These are phyloP conservation scores for Atrichornis clamosus DNA, from an alignment of 2,113 vertebrate genomes.

Conservation along the genomic window DNA sequence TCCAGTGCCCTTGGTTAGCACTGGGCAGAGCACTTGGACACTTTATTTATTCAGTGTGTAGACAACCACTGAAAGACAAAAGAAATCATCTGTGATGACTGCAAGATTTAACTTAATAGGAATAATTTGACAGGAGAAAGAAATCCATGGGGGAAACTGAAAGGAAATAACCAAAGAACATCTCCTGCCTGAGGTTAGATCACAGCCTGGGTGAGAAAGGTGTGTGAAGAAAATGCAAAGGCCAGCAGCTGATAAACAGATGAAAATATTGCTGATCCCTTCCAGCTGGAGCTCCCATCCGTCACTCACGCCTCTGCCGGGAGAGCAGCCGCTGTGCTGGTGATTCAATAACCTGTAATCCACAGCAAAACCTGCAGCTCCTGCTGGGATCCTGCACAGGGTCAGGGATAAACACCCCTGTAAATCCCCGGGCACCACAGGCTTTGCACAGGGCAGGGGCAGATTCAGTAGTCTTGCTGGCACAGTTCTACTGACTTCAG, in stretches of 20 bases:
- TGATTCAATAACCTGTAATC: background rate
- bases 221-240: background rate
- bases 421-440: background rate
- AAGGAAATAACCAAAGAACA: background rate
- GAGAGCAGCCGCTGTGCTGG: background rate
- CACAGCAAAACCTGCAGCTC: background rate
- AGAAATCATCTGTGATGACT: background rate
- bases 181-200: background rate
- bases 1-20: background rate
- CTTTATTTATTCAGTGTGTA: background rate
- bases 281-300: background rate
- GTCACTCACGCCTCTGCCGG: background rate
- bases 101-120: background rate
- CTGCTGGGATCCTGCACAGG: background rate
- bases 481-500: background rate
- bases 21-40: background rate
- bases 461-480: background rate
- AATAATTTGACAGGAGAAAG: background rate
- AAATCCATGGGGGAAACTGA: background rate
- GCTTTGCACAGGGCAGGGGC: background rate
- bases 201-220: background rate
- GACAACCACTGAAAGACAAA: background rate
- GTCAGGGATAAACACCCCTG: background rate
- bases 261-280: background rate
- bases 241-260: background rate